Evolutionary conservation across 2,797 vertebrate genomes (phyloP), one percentile per base, ranked within the genome.

Genomic region (Sylvilagus floridanus): DNA sequence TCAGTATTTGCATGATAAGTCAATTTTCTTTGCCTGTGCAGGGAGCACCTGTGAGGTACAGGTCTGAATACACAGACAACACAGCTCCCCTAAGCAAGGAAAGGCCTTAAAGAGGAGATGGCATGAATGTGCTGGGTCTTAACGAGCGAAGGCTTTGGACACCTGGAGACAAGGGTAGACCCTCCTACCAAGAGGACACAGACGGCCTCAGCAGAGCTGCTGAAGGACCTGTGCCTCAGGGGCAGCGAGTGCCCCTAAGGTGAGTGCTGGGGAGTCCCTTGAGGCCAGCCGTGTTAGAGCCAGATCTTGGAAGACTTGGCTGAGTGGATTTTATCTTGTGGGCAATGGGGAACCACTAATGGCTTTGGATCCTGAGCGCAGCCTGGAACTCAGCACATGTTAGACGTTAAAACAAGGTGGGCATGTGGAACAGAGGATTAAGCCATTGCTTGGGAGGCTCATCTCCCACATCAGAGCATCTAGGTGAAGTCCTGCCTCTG

Each of bases 121-220:
- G 37, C 19, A 11, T 77, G 32, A 19, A 57, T 4, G 4, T 32
- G 24, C 26, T 50, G 22, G 72, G 35, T 26, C 42, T 13, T 13
- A 24, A 26, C 14, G 37, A 30, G 7, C 62, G 42, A 57, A 68
- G 14, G 26, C 68, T 35, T 26, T 50, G 16, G 63, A 54, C 14
- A 4, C 2, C 1, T 2, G 21, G 66, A 82, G 47, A 62, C 57
- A 12, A 65, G 35, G 52, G 50, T 6, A 52, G 54, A 66, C 7
- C 28, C 16, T 84, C 42, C 10, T 22, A 0, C 2, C 0, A 14
- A 37, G n/a, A 62, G 47, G 32, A 7, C 2, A 1, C 1, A 4
- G 35, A 30, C 47, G 32, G 50, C 32, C 2, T 17, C 54, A n/a
- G 42, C 69, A 60, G 86, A 37, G 62, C 7, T 37, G 42, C 17